Conservation (phyloP, 1,140 invertebrate genomes). For the Lucilia cuprina region DNA sequence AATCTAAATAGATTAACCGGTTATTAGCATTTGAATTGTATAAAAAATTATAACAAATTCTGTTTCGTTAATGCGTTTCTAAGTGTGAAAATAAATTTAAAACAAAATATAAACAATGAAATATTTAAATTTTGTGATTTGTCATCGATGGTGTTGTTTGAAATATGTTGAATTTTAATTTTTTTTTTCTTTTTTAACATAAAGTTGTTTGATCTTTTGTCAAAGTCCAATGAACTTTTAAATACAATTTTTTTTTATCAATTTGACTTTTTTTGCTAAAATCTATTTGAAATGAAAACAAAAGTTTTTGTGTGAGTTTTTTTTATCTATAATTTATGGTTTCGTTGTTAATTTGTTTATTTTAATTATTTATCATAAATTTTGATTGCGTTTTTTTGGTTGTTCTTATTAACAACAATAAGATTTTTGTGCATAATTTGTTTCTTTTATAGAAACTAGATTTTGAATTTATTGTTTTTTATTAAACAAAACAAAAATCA, state of each 20-base stretch:
- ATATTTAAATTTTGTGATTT: conserved; percentile 23
- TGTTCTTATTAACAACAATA: not conserved
- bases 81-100: conserved; percentile 7
- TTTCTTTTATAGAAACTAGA: conserved; percentile 16
- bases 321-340: not conserved
- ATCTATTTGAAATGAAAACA: conserved; percentile 20
- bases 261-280: not conserved
- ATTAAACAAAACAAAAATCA: not conserved
- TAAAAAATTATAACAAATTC: not conserved
- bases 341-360: not conserved
- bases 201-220: not conserved
- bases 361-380: not conserved
- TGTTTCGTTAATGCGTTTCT: not conserved
- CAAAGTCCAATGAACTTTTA: not conserved
- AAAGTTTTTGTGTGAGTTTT: not conserved
- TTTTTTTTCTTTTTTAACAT: not conserved
- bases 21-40: conserved; percentile 24
- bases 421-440: conserved; percentile 11
- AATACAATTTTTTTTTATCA: not conserved
- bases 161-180: not conserved
- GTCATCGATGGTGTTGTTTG: not conserved
- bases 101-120: not conserved
- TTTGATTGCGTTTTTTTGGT: not conserved
- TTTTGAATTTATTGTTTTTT: not conserved
- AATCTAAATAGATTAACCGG: not conserved